Base-by-base conservation (phyloP, 2,888 invertebrate species). In the Charanyca ferruginea region DNA sequence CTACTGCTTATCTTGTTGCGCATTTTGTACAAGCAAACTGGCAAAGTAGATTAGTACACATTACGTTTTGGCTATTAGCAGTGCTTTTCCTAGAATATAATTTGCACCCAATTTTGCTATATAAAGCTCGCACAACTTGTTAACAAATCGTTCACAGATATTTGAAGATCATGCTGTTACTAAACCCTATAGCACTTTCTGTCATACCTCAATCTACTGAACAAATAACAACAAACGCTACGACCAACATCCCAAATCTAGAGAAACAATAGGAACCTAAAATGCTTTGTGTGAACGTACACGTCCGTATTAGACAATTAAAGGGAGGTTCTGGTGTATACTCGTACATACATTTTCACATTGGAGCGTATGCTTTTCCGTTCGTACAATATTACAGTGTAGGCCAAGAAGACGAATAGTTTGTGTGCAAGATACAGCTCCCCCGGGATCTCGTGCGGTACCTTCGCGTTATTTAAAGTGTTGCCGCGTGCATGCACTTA, bases 401-500 rank as follows among this genome's bases (percentile, higher is more conserved):
- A 80, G 81, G 78, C 76, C 61, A 67, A 73, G 22, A 62, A 71
- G 77, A 80, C 55, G 80, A 77, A 77, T 76, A 77, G 73, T 76
- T 66, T 70, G 73, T 80, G 81, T 78, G 77, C 73, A 80, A 77
- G 78, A 73, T 83, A 86, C 70, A 63, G 68, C 77, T 77, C 87
- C 81, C 82, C 6, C n/a, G 78, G 72, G 84, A 72, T n/a, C 45
- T 53, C 47, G 61, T 63, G 60, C 72, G 66, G 70, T 75, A 69
- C 68, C 68, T 66, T 58, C 54, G 57, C 59, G 58, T 80, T 81
- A 80, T 84, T 83, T 74, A 74, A 80, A 69, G 52, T 74, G 72
- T 59, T 66, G 60, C 59, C 49, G 63, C 23, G 42, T 59, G 49
- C 66, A 49, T 63, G 53, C 48, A 65, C 63, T 55, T 65, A 66